Percentiles rank a stretch among this genome's conserved stretches.
These are phyloP conservation scores for Meganola albula DNA, from an alignment of 2,888 invertebrate species.

Conservation along the genomic window DNA sequence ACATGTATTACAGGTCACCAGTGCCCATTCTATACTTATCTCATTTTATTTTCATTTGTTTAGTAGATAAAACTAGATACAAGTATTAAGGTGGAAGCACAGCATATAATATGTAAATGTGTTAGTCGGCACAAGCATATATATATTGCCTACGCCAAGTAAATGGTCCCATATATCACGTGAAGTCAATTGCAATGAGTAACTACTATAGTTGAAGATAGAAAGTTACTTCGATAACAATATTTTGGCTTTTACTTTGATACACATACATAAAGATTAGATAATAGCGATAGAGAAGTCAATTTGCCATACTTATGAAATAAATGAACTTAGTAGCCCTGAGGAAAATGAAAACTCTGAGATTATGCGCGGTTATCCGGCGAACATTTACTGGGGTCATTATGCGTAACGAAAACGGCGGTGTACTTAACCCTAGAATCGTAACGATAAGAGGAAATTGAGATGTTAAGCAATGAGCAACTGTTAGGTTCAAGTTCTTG, in stretches of 20 bases:
- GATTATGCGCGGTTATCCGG: constrained; percentile 35
- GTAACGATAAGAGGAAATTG: constrained; percentile 36
- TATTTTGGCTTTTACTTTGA: too few relatives aligned
- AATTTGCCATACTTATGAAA: too few relatives aligned
- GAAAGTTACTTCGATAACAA: constrained; percentile 15
- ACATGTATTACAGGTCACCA: too few relatives aligned
- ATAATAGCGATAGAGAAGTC: too few relatives aligned
- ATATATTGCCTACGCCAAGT: constrained; percentile 15
- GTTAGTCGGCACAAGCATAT: constrained; percentile 10
- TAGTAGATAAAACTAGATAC: too few relatives aligned
- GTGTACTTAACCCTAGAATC: constrained; percentile 29
- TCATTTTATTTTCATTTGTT: too few relatives aligned
- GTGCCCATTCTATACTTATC: too few relatives aligned
- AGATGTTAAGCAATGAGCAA: constrained; percentile 27
- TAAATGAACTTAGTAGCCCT: too few relatives aligned
- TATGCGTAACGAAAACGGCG: constrained; percentile 37
- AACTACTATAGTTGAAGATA: constrained; percentile 20
- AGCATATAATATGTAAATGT: too few relatives aligned
- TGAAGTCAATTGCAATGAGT: constrained; percentile 16
- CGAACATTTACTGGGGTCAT: constrained; percentile 39
- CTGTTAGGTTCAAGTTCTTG: constrained; percentile 30
- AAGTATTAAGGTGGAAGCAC: too few relatives aligned
- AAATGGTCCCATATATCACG: constrained; percentile 24
- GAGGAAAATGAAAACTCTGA: too few relatives aligned
- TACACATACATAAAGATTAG: too few relatives aligned